Evolutionary conservation across 2,113 vertebrate genomes (phyloP).

Genomic region (Upupa epops): DNA sequence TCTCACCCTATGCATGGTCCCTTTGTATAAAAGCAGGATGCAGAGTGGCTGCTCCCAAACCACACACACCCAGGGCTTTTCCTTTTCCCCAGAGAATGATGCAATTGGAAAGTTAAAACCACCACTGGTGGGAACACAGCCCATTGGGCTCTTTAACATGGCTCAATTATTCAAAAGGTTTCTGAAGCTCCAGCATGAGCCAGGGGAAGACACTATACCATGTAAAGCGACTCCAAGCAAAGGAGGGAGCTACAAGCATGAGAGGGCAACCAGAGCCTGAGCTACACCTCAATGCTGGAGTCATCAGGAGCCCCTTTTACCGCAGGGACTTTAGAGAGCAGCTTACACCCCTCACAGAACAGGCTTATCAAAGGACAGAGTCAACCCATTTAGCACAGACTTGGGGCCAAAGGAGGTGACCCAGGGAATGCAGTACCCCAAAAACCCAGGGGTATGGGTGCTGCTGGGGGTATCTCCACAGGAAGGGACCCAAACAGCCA

Average conservation of each 20-base stretch:
- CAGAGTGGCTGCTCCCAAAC: rapidly evolving
- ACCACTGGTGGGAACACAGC: rapidly evolving
- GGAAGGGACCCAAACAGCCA: rapidly evolving
- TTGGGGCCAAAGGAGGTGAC: rapidly evolving
- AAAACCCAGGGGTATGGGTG: background rate
- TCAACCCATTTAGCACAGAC: background rate
- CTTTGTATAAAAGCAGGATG: rapidly evolving
- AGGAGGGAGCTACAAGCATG: background rate
- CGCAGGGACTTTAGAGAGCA: background rate
- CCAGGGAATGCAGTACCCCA: background rate
- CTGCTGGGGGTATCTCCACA: background rate
- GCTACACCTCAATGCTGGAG: background rate
- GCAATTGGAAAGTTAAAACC: background rate
- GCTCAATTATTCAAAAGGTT: background rate
- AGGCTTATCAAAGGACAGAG: background rate
- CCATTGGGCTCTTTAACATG: rapidly evolving
- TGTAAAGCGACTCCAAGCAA: background rate
- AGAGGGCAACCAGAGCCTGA: background rate
- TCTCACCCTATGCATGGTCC: rapidly evolving
- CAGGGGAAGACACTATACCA: rapidly evolving
- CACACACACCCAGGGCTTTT: background rate
- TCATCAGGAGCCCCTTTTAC: background rate
- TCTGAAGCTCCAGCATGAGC: background rate
- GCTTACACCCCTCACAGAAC: rapidly evolving
- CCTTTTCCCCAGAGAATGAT: background rate